Base-by-base conservation (phyloP, 2,797 vertebrate species). In the Lerista edwardsae region DNA sequence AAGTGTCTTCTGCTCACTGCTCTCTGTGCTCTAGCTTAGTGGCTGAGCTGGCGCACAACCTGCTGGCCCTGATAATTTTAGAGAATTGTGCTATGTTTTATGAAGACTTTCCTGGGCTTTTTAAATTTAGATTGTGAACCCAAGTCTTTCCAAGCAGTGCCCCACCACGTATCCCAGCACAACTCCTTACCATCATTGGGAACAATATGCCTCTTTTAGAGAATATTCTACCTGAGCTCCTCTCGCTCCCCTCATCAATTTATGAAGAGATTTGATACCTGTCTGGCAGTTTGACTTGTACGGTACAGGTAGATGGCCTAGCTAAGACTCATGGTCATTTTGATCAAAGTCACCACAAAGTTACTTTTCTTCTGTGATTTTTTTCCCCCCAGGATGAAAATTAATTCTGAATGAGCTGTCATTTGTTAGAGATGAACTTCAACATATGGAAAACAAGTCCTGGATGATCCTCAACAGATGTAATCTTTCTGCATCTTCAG, bases 401-500 rank as follows among this genome's bases (percentile, higher is more conserved):
- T 57, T 34, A 61, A 21, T 68, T 61, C 39, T 4, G 36, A 75
- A 74, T 59, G 51, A 68, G 39, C 7, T 44, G 62, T 75, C 72
- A 80, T 80, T 85, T 75, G 23, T 39, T 75, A 75, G 51, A 85
- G 21, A 29, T 80, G 47, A 75, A 9, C 57, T 75, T 67, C 75
- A 85, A 9, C 36, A 67, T 25, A 29, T 80, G 62, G 47, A 74
- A 75, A 85, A 75, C 25, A 85, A 80, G 14, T n/a, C 75, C 57
- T 75, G 36, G 65, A 75, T 68, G 29, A 75, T 59, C 23, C 74
- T 79, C 36, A 57, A 67, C 65, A 21, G 9, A 55, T 73, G 57
- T 36, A 41, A 57, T 62, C 23, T 59, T 47, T 80, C 72, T 31
- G 31, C 47, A 68, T 80, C 29, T 75, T 68, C 51, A 80, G 6